These are phyloP conservation scores for Drosophila oshimai DNA, from an alignment of 1,140 invertebrate genomes.

Conservation along the genomic window DNA sequence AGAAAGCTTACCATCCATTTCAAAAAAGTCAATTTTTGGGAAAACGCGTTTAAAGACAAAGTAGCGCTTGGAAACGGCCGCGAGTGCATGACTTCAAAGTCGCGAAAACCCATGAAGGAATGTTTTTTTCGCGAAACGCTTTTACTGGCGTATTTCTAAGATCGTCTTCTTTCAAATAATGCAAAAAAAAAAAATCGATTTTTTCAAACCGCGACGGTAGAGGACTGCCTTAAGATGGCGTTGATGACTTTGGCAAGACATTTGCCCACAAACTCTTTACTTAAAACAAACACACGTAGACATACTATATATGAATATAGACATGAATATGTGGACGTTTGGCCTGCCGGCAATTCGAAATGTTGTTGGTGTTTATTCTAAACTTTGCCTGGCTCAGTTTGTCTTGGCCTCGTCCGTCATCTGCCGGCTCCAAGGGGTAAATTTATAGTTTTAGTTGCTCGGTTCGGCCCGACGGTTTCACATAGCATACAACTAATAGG, in stretches of 20 bases:
- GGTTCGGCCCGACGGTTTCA: slow-evolving; percentile 47
- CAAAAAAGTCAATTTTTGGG: too few relatives aligned
- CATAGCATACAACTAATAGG: slow-evolving; percentile 70
- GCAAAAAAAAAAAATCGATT: too few relatives aligned
- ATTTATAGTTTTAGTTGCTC: slow-evolving; percentile 56
- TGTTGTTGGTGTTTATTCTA: slow-evolving; percentile 59
- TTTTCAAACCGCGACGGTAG: too few relatives aligned
- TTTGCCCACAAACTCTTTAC: slow-evolving; percentile 15
- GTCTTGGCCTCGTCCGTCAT: slow-evolving; percentile 26
- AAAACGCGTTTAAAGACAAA: too few relatives aligned
- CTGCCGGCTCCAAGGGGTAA: slow-evolving; percentile 6
- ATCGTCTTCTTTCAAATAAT: too few relatives aligned
- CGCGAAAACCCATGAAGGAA: too few relatives aligned
- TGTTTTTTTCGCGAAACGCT: too few relatives aligned
- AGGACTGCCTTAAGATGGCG: slow-evolving; percentile 30
- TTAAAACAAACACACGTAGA: neutral
- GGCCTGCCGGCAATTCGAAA: slow-evolving; percentile 32
- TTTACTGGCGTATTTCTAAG: too few relatives aligned
- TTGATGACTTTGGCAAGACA: slow-evolving; percentile 60
- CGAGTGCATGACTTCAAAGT: too few relatives aligned
- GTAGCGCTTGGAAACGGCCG: too few relatives aligned
- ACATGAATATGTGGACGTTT: slow-evolving; percentile 18
- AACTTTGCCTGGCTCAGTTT: slow-evolving; percentile 48
- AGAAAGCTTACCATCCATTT: too few relatives aligned
- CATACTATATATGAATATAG: neutral